Evolutionary conservation across 2,888 invertebrate genomes (phyloP).

Genomic region (Euzophera pinguis): DNA sequence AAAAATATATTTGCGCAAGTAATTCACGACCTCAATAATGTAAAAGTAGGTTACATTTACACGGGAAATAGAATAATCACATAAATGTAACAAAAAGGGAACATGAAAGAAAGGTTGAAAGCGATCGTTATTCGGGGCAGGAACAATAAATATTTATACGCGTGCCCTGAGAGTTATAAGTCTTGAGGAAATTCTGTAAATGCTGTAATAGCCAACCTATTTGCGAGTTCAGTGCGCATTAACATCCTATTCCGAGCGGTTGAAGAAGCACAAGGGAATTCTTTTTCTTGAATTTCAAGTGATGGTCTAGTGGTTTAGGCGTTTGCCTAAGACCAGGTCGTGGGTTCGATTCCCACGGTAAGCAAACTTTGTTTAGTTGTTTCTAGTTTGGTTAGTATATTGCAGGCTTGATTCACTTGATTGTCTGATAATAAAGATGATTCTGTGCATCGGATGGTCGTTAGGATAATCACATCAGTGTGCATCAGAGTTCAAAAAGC

Average conservation of each 20-base stretch:
- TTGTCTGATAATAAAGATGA: too few relatives aligned
- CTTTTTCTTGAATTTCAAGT: not conserved
- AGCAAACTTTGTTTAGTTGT: too few relatives aligned
- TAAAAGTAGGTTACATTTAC: not conserved
- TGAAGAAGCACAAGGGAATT: not conserved
- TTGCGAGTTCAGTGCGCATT: not conserved
- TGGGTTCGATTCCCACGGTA: too few relatives aligned
- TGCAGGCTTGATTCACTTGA: too few relatives aligned
- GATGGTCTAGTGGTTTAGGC: too few relatives aligned
- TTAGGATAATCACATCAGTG: too few relatives aligned
- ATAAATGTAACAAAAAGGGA: conserved; percentile 1
- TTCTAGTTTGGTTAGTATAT: too few relatives aligned
- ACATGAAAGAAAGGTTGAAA: conserved; percentile 4
- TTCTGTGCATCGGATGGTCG: too few relatives aligned
- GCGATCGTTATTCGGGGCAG: not conserved
- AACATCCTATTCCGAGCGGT: not conserved
- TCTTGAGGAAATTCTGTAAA: not conserved
- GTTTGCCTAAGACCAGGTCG: too few relatives aligned
- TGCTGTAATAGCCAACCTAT: not conserved
- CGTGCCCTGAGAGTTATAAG: conserved; percentile 1
- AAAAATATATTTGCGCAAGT: not conserved
- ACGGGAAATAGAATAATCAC: not conserved
- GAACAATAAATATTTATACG: conserved; percentile 9
- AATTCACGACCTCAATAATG: not conserved
- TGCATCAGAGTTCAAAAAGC: too few relatives aligned